Evolutionary conservation across 2,797 vertebrate genomes (phyloP).

Genomic region (Pangasius macronema): DNA sequence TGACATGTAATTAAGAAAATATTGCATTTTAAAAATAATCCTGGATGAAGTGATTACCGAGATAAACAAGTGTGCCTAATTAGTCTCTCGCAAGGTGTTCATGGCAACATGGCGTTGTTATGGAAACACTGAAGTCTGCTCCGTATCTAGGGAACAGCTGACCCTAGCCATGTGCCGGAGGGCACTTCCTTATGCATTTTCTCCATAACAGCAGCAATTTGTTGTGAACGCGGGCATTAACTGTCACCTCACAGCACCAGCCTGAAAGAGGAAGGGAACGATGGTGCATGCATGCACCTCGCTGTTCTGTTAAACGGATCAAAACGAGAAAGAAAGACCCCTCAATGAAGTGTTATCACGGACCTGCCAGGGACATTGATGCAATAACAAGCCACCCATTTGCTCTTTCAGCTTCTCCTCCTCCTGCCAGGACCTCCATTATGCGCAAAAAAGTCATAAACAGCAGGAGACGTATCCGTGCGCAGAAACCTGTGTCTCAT

Average conservation of each 20-base stretch:
- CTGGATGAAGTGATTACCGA: constrained; percentile 56
- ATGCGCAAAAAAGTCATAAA: constrained; percentile 59
- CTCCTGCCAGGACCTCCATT: constrained; percentile 49
- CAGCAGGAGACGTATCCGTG: constrained; percentile 32
- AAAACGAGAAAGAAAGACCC: constrained; percentile 39
- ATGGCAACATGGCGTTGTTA: constrained; percentile 58
- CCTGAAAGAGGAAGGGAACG: neutral
- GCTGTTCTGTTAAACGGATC: constrained; percentile 22
- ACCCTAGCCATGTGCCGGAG: constrained; percentile 52
- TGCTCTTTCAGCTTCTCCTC: constrained; percentile 39
- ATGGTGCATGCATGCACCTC: constrained; percentile 1
- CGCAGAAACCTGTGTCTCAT: constrained; percentile 38
- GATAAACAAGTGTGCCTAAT: constrained; percentile 59
- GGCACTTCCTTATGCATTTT: constrained; percentile 47
- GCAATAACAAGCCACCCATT: constrained; percentile 51
- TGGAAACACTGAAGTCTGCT: constrained; percentile 58
- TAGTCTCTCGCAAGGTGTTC: constrained; percentile 58
- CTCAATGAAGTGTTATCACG: constrained; percentile 36
- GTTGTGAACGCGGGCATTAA: constrained; percentile 35
- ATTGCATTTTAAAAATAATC: constrained; percentile 53
- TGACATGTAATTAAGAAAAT: constrained; percentile 59
- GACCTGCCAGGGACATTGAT: constrained; percentile 21
- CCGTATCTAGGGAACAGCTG: constrained; percentile 58
- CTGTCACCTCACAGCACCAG: constrained; percentile 19
- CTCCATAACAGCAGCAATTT: constrained; percentile 41